A percentile compares a stretch with the other conserved stretches of the same genome.
Evolutionary conservation across 1,140 invertebrate genomes (phyloP).

Genomic region (Antheraea mylitta): DNA sequence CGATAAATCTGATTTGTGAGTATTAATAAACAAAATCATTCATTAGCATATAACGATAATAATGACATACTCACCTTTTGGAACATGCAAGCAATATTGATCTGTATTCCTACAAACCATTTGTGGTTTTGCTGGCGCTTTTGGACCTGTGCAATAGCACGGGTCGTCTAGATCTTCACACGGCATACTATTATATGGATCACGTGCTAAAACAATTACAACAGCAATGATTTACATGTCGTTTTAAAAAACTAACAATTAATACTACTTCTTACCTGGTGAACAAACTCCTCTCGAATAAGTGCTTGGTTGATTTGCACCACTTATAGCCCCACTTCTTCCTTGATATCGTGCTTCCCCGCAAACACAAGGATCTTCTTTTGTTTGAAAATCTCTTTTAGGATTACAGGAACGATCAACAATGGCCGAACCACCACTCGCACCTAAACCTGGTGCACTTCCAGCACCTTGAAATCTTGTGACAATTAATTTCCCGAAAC

Average conservation of each 20-base stretch:
- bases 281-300: background rate
- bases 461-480: conserved; percentile 81
- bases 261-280: background rate
- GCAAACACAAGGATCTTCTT: conserved; percentile 56
- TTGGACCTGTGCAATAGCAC: conserved; percentile 65
- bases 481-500: conserved; percentile 83
- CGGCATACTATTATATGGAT: conserved; percentile 61
- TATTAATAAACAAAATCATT: too few relatives aligned
- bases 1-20: too few relatives aligned
- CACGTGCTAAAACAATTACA: conserved; percentile 42
- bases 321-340: background rate
- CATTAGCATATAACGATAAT: background rate
- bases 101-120: conserved; percentile 65
- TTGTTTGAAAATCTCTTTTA: conserved; percentile 49
- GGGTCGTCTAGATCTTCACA: conserved; percentile 63
- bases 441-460: conserved; percentile 37
- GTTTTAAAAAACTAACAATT: background rate
- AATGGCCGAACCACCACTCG: conserved; percentile 32
- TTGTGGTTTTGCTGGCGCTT: conserved; percentile 39
- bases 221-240: conserved; percentile 17
- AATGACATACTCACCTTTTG: conserved; percentile 56
- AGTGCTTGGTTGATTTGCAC: background rate
- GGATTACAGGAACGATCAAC: conserved; percentile 60
- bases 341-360: conserved; percentile 30
- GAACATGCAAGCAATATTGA: conserved; percentile 67